These are phyloP conservation scores for Drosophila kambysellisi DNA, from an alignment of 2,888 invertebrate species.

Conservation along the genomic window DNA sequence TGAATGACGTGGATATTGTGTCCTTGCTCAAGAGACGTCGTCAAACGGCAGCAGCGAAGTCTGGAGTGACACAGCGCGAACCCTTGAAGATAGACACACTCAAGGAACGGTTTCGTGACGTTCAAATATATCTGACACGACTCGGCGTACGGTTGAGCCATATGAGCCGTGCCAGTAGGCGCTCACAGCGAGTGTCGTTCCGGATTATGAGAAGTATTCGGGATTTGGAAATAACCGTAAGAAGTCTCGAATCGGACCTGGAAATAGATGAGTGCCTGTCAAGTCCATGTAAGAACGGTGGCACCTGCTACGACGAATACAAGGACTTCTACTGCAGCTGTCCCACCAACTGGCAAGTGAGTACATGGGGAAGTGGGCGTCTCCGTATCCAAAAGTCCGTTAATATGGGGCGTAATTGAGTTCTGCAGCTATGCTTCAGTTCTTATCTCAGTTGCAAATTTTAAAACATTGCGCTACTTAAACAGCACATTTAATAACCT, in stretches of 20 bases:
- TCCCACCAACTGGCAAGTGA: slow-evolving; percentile 88
- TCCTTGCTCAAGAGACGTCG: slow-evolving; percentile 66
- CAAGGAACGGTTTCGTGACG: slow-evolving; percentile 54
- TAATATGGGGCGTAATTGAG: slow-evolving; percentile 36
- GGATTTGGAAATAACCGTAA: slow-evolving; percentile 40
- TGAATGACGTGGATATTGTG: slow-evolving; percentile 90
- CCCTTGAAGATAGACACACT: slow-evolving; percentile 49
- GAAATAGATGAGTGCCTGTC: slow-evolving; percentile 65
- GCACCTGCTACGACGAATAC: slow-evolving; percentile 91
- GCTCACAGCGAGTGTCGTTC: slow-evolving; percentile 56
- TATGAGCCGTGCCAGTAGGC: slow-evolving; percentile 51
- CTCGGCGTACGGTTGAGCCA: slow-evolving; percentile 47
- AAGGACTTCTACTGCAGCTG: slow-evolving; percentile 92
- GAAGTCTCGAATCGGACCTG: slow-evolving; percentile 45
- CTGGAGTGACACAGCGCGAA: slow-evolving; percentile 17
- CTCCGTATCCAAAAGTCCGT: not conserved
- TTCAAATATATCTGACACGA: slow-evolving; percentile 61
- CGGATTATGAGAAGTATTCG: slow-evolving; percentile 64
- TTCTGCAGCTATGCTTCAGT: not conserved
- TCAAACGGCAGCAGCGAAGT: slow-evolving; percentile 19
- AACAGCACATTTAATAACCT: not conserved
- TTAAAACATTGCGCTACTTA: not conserved
- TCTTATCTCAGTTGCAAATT: slow-evolving; percentile 25
- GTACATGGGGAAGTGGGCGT: slow-evolving; percentile 51
- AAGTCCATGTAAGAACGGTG: slow-evolving; percentile 93